Evolutionary conservation across 2,888 invertebrate genomes (phyloP).

Genomic region (Sinhomidia bicolor): DNA sequence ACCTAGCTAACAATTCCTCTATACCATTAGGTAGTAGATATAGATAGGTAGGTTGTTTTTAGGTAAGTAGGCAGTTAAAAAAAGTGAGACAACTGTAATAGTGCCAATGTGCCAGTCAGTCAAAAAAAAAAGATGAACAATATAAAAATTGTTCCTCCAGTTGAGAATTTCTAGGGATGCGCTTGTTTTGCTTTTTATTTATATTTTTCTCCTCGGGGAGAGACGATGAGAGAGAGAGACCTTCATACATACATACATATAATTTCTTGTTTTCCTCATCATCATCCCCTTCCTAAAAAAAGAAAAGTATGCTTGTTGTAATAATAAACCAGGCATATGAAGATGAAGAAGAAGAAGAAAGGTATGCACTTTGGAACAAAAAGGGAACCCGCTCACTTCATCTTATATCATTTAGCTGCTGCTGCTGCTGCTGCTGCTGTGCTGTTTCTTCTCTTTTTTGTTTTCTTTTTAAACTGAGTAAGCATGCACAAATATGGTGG

Average conservation of each 20-base stretch:
- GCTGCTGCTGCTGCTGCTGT: neutral
- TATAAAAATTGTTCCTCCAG: conserved; percentile 22
- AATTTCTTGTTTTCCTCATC: conserved; percentile 46
- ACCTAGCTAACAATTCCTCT: conserved; percentile 68
- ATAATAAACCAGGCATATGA: neutral
- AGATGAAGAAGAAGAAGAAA: conserved; percentile 17
- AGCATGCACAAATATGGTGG: neutral
- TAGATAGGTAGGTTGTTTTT: neutral
- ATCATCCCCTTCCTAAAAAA: conserved; percentile 50
- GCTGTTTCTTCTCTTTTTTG: neutral
- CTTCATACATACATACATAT: conserved; percentile 16
- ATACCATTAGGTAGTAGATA: neutral
- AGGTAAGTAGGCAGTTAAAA: neutral
- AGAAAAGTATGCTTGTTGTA: conserved; percentile 42
- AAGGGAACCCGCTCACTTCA: conserved; percentile 56
- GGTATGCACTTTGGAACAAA: conserved; percentile 39
- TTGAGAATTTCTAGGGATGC: neutral
- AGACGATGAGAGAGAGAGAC: conserved; percentile 13
- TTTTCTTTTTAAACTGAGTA: conserved; percentile 27
- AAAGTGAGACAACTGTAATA: conserved; percentile 46
- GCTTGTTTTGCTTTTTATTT: neutral
- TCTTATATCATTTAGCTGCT: neutral
- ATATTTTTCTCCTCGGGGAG: neutral
- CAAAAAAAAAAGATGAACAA: conserved; percentile 27
- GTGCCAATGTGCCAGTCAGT: conserved; percentile 61